Conservation (phyloP, 2,797 vertebrate species). For the Brotula barbata region DNA sequence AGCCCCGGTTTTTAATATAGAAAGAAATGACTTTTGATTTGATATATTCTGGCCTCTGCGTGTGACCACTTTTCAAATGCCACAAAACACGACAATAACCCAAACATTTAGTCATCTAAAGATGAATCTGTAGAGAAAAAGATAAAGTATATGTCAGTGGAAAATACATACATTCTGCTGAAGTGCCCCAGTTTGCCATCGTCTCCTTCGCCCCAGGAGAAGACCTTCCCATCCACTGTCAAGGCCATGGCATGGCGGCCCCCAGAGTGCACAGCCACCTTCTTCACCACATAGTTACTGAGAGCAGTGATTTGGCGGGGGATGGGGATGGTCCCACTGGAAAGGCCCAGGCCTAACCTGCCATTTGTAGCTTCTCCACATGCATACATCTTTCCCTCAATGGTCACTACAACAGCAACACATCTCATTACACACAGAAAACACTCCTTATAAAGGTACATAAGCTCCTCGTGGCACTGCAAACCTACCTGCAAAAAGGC, state of each 20-base stretch:
- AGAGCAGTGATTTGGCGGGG: slow-evolving; percentile 95
- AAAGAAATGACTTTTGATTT: no score
- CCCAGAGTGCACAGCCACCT: slow-evolving; percentile 98
- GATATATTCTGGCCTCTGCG: no score
- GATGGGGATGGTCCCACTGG: slow-evolving; percentile 95
- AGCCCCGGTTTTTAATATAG: no score
- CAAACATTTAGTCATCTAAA: no score
- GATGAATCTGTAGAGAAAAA: neutral
- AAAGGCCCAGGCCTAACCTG: slow-evolving; percentile 91
- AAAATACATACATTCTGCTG: slow-evolving; percentile 89
- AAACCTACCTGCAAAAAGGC: slow-evolving; percentile 92
- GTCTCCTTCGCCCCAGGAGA: slow-evolving; percentile 98
- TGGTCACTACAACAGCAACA: slow-evolving; percentile 83
- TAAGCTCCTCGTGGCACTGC: no score
- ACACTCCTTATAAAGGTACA: no score
- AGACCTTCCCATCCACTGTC: slow-evolving; percentile 97
- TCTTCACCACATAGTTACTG: slow-evolving; percentile 98
- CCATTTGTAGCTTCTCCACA: slow-evolving; percentile 98
- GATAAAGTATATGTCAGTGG: neutral
- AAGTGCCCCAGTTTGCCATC: slow-evolving; percentile 98
- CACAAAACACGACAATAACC: no score
- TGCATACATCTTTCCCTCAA: slow-evolving; percentile 96
- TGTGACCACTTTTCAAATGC: no score
- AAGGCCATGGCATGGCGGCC: slow-evolving; percentile 96
- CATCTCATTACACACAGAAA: neutral